Conservation (phyloP, 1,140 invertebrate species). For the Macrosteles quadrilineatus region DNA sequence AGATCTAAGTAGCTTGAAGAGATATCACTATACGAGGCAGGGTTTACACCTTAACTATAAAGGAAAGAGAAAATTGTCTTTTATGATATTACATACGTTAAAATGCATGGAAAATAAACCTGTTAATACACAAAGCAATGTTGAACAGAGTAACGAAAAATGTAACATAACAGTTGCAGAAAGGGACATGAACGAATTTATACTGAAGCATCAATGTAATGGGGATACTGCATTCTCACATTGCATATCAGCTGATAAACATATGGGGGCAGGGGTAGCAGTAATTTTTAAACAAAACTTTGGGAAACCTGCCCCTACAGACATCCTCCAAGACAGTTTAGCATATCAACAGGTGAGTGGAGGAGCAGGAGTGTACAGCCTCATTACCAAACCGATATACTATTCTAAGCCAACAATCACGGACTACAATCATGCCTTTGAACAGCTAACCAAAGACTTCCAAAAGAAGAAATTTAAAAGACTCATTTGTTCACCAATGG, state of each 20-base stretch:
- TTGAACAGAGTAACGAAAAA: not conserved
- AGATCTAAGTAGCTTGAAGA: not conserved
- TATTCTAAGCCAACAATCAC: not conserved
- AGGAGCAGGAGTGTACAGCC: not conserved
- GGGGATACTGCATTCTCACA: not conserved
- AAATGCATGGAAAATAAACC: not conserved
- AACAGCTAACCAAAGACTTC: not conserved
- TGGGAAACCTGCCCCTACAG: not conserved
- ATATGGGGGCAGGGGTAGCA: not conserved
- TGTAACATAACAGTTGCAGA: not conserved
- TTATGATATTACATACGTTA: not conserved
- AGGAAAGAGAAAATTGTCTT: not conserved
- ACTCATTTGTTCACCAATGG: slow-evolving; percentile 2
- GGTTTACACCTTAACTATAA: not conserved
- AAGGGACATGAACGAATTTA: not conserved
- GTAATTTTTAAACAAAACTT: not conserved
- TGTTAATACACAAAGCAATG: not conserved
- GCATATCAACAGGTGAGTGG: not conserved
- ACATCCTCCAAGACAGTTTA: not conserved
- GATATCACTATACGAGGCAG: not conserved
- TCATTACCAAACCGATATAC: not conserved
- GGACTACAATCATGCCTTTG: not conserved
- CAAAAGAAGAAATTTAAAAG: not conserved
- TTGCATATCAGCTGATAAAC: not conserved
- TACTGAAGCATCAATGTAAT: not conserved